Evolutionary conservation across 2,888 invertebrate species (phyloP), one percentile per base, ranked within the genome.

Genomic region (Andrena minutula): DNA sequence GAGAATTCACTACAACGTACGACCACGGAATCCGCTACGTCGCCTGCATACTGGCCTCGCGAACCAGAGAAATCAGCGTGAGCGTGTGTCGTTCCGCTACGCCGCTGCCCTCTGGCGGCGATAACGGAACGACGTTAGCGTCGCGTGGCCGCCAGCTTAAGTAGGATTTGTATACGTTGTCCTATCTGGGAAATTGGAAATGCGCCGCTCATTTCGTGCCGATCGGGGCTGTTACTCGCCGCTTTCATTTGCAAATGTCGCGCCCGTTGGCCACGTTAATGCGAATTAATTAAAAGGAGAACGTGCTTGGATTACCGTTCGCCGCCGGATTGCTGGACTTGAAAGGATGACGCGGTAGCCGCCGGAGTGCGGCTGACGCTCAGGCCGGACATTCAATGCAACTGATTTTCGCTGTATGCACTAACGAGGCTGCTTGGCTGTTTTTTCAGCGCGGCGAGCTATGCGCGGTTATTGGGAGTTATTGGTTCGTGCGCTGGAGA

Each of bases 121-220:
- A 81, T 79, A 81, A 79, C 74, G 47, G 56, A 61, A 79, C 81
- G 79, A 79, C 75, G 75, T 68, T 75, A 65, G 47, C 60, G 56
- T 12, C 61, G 47, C 66, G 66, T 79, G 74, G 41, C 58, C 69
- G 73, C 79, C 74, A 73, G 81, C 79, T 81, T 81, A 81, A 79
- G 69, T 47, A 74, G 81, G 74, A 79, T 79, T 74, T 81, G 64
- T 26, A 60, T 20, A 4, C n/a, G 26, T n/a, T 58, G 47, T 32
- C 12, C 63, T 60, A 63, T 79, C 73, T 41, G 58, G 16, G 74
- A 58, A 60, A 79, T 81, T 73, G 79, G 69, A 73, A 79, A 74
- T 69, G 73, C 56, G 12, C 30, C 12, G 56, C 56, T 69, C 58
- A 64, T 60, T 71, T 71, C 61, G 51, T 20, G 41, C 41, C 26